Conservation (phyloP, 2,797 vertebrate species). For the Acanthiza pusilla region DNA sequence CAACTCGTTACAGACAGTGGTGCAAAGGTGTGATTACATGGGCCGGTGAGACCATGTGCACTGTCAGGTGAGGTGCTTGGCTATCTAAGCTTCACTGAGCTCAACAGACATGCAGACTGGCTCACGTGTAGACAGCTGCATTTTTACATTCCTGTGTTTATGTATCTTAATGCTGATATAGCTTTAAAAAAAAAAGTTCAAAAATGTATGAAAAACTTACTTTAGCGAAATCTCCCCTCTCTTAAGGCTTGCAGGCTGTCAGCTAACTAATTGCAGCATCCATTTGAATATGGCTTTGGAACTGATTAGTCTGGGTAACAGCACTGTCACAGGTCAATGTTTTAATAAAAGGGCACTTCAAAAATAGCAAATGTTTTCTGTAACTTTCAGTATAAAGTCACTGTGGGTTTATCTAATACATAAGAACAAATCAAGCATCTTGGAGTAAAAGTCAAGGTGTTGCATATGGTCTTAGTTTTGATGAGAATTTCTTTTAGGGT, state of each 20-base stretch:
- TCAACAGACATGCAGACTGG: neutral
- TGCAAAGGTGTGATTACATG: neutral
- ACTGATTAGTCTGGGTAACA: fast-evolving
- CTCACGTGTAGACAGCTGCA: neutral
- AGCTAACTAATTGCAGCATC: neutral
- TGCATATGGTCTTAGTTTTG: neutral
- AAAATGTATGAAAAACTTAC: neutral
- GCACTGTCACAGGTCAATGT: neutral
- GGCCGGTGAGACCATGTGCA: neutral
- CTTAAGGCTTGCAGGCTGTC: neutral
- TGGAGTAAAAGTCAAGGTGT: neutral
- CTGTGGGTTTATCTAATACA: neutral
- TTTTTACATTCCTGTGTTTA: neutral
- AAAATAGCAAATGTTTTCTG: neutral
- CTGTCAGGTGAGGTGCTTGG: neutral
- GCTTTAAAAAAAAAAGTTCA: neutral
- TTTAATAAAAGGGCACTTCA: neutral
- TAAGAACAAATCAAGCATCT: neutral
- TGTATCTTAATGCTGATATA: neutral
- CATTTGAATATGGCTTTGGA: neutral
- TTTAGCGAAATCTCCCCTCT: neutral
- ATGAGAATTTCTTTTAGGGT: neutral
- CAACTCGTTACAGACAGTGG: neutral
- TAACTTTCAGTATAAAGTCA: neutral
- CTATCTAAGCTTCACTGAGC: neutral